Percentiles rank a stretch among this genome's conserved stretches.
These are phyloP conservation scores for Chloroceryle inda DNA, from an alignment of 2,797 vertebrate species.

Conservation along the genomic window DNA sequence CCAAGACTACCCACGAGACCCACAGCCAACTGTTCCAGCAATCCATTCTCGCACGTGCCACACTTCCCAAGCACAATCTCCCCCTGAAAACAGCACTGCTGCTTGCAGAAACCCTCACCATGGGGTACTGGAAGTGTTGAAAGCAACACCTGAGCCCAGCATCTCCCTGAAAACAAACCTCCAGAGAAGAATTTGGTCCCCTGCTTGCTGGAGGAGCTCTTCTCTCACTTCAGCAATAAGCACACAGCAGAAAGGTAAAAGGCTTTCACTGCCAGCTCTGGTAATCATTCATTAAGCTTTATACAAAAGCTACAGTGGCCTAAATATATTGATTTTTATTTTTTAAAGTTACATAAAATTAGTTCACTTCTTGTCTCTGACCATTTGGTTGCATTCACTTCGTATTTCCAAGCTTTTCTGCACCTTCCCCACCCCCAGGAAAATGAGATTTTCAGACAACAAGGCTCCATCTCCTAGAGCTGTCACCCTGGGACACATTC, in stretches of 20 bases:
- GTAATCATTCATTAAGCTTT: neutral
- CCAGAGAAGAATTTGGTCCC: neutral
- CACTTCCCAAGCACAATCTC: neutral
- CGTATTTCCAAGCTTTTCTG: neutral
- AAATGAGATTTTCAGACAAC: neutral
- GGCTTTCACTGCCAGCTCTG: neutral
- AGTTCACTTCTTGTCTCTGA: neutral
- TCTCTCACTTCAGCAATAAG: neutral
- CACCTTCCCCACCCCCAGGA: neutral
- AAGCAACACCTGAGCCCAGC: neutral
- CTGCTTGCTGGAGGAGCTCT: neutral
- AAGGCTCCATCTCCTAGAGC: neutral
- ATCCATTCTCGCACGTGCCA: accelerated
- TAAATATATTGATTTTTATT: neutral
- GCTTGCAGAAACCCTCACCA: neutral
- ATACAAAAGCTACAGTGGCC: neutral
- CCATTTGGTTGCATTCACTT: neutral
- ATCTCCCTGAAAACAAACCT: neutral
- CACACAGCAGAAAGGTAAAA: neutral
- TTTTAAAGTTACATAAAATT: neutral
- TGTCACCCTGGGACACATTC: accelerated
- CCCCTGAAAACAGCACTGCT: neutral
- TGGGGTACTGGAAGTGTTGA: accelerated
- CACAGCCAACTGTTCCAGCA: neutral
- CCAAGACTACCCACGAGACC: accelerated